Evolutionary conservation across 2,888 invertebrate species (phyloP), one percentile per base, ranked within the genome.

Genomic region (Zygaena filipendulae): DNA sequence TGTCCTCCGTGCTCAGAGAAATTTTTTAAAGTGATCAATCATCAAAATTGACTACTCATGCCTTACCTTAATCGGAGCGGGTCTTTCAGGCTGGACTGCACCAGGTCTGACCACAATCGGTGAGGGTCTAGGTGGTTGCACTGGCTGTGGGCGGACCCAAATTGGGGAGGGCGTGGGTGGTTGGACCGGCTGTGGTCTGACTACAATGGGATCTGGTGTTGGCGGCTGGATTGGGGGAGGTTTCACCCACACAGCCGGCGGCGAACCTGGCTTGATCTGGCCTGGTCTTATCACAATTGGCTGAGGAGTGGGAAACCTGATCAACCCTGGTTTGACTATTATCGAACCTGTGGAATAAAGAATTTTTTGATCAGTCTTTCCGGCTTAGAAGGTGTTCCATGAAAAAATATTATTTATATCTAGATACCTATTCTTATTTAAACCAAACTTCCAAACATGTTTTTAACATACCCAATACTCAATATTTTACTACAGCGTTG

Each of bases 261-360:
- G 64, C 2, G 39, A 35, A 0, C 67, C 58, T 3, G 53, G 45
- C 6, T 36, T 44, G 23, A 69, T 51, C 8, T 43, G 35, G 1
- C 68, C 68, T 0, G 68, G 69, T 0, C 56, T 49, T 7, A 69
- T 60, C 10, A 59, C 27, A 16, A 70, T 67, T 0, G 69, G 61
- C 0, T 50, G 38, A 2, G 59, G 59, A 0, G 32, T 25, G 0
- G 52, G 63, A 46, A 68, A 70, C 8, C 58, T 46, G n/a, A 71
- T 52, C 25, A 51, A 48, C 0, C 71, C 72, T 2, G 72, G 72
- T 12, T 52, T 56, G 9, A 72, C 49, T 18, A 69, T 30, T 11
- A 69, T 31, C 11, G 57, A 43, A 4, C 68, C 71, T 72, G 54
- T 4, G 8, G 3, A 9, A 11, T 11, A 27, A 18, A 16, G 11